A percentile compares a stretch with the other conserved stretches of the same genome.
Evolutionary conservation across 2,797 vertebrate genomes (phyloP).

Genomic region (Microctenopoma stevenorrisi): DNA sequence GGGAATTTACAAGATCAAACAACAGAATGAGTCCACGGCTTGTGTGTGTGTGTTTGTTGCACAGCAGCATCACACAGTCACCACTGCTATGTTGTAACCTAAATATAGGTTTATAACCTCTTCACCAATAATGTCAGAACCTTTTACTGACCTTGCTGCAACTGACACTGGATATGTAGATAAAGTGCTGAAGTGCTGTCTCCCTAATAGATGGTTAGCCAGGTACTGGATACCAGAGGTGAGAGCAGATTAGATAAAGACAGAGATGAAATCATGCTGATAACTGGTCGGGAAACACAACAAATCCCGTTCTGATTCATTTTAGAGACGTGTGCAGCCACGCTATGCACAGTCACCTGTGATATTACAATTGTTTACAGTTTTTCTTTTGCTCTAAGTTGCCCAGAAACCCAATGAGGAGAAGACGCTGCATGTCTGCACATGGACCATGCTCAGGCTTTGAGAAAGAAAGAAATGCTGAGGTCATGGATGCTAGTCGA

Average conservation of each 20-base stretch:
- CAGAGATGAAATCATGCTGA: not conserved
- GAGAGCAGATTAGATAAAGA: not conserved
- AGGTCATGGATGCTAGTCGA: not conserved
- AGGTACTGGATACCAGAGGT: not conserved
- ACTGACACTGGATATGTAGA: not conserved
- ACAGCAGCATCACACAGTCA: conserved; percentile 15
- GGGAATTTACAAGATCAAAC: not conserved
- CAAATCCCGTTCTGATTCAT: too few relatives aligned
- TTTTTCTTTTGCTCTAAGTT: not conserved
- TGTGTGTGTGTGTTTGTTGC: conserved; percentile 12
- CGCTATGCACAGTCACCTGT: too few relatives aligned
- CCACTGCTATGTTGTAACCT: conserved; percentile 10
- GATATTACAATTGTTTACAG: too few relatives aligned
- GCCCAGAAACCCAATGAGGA: too few relatives aligned
- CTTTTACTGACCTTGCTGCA: not conserved
- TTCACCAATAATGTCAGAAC: not conserved
- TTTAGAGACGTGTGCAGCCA: too few relatives aligned
- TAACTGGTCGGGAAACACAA: not conserved
- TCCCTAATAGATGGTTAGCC: too few relatives aligned
- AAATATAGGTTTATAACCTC: conserved; percentile 21
- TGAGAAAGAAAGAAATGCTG: not conserved
- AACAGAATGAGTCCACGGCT: not conserved
- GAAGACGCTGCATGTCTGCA: too few relatives aligned
- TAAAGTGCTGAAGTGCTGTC: not conserved
- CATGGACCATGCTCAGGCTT: too few relatives aligned